Percentiles rank a stretch among this genome's conserved stretches.
Conservation (phyloP, 2,113 vertebrate species). For the Galemys pyrenaicus region DNA sequence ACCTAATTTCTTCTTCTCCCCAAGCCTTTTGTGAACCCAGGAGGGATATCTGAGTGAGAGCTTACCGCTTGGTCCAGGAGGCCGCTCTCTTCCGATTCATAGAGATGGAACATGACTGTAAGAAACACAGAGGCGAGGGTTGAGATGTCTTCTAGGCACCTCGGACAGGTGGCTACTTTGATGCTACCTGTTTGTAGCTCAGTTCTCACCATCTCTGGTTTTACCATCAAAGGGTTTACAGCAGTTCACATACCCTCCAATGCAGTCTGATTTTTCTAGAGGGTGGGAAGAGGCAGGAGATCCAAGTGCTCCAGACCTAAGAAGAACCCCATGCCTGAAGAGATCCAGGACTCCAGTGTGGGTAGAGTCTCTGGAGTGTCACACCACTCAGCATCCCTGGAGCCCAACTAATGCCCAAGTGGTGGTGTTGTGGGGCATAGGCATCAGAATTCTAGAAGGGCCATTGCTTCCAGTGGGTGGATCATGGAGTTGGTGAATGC, state of each 20-base stretch:
- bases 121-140: conserved; percentile 75
- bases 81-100: conserved; percentile 94
- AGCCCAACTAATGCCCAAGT: neutral
- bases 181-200: neutral
- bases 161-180: neutral
- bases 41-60: neutral
- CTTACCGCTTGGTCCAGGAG: conserved; percentile 95
- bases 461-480: neutral
- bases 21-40: neutral
- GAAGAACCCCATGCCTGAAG: neutral
- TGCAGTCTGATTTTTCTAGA: neutral
- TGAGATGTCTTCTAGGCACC: neutral
- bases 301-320: neutral
- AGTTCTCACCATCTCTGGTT: neutral
- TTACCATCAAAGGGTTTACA: neutral
- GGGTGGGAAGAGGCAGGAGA: neutral
- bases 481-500: neutral
- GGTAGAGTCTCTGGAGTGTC: neutral
- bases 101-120: conserved; percentile 96
- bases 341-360: neutral
- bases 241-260: neutral
- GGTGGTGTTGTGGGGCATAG: neutral
- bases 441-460: neutral
- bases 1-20: neutral
- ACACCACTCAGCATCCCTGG: neutral